Percentiles rank a stretch among this genome's conserved stretches.
These are phyloP conservation scores for Siderastrea siderea DNA, from an alignment of 92 coral and sea anemone species.

Conservation along the genomic window DNA sequence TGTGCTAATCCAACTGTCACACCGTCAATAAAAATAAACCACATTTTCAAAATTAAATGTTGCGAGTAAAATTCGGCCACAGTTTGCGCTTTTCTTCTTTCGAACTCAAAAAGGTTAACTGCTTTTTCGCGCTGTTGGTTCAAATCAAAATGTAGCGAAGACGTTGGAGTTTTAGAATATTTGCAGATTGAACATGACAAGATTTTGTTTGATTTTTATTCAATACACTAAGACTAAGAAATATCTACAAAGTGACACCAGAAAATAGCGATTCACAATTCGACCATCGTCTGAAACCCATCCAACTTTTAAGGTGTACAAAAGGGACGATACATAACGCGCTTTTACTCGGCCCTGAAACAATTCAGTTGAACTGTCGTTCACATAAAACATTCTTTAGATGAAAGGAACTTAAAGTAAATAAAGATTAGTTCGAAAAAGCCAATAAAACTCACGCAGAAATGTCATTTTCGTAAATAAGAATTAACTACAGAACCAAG, in stretches of 20 bases:
- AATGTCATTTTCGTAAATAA: constrained; percentile 41
- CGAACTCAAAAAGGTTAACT: neutral
- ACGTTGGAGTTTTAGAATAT: neutral
- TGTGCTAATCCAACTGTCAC: neutral
- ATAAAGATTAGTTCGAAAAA: constrained; percentile 65
- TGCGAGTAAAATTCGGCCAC: neutral
- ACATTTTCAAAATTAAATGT: neutral
- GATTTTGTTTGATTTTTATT: neutral
- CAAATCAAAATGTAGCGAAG: neutral
- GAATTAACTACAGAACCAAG: constrained; percentile 11
- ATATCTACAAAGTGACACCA: neutral
- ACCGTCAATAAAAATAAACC: neutral
- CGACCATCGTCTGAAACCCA: too few relatives aligned
- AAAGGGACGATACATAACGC: neutral
- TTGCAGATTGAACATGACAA: neutral
- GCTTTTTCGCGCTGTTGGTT: neutral
- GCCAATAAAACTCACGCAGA: constrained; percentile 35
- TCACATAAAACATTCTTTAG: constrained; percentile 38
- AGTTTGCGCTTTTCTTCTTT: neutral
- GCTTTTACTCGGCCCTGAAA: neutral
- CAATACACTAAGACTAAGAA: neutral
- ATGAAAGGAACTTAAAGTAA: constrained; percentile 60
- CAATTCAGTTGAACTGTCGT: neutral
- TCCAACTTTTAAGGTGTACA: neutral
- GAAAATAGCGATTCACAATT: neutral